Evolutionary conservation across 1,140 invertebrate genomes (phyloP), one percentile per base, ranked within the genome.

Genomic region (Tetramorium parvispinum): DNA sequence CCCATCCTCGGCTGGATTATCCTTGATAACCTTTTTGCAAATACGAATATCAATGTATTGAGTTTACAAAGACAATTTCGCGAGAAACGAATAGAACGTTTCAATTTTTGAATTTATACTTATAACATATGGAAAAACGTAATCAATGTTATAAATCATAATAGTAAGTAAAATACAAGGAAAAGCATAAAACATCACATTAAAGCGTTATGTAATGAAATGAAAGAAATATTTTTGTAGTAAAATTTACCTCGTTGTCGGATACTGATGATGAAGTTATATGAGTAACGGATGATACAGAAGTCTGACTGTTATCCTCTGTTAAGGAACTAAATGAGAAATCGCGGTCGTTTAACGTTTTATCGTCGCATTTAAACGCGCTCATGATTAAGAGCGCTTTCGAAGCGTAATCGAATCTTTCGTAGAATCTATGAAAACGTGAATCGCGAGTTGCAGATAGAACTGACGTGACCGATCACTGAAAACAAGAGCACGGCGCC

Each of bases 401-500:
- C 16, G n/a, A n/a, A n/a, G n/a, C n/a, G 32, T 18, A 21, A 70
- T 73, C 16, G 10, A 40, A 66, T 59, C 40, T 75, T 46, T 43
- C 10, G 8, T 11, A 32, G 24, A 68, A 70, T 65, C n/a, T 49
- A 70, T 51, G 65, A 75, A 59, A 83, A 37, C 27, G 7, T 24
- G 18, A 43, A 79, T 53, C 53, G 40, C n/a, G n/a, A 71, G 57
- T 46, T 59, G n/a, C 1, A 46, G 24, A 16, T 24, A 16, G n/a
- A 70, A 24, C 51, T 73, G 68, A 83, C 79, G 68, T 61, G 53
- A 46, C 6, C 27, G 40, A 83, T 55, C 11, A 75, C 27, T 37
- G 43, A 83, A 83, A 83, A 83, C 79, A 83, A 59, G 79, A 61
- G 24, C 46, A n/a, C 32, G 63, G 63, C 27, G 79, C 40, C 68